Percentiles rank a stretch among this genome's conserved stretches.
Evolutionary conservation across 2,888 invertebrate species (phyloP).

Genomic region (Chelonus formosanus): DNA sequence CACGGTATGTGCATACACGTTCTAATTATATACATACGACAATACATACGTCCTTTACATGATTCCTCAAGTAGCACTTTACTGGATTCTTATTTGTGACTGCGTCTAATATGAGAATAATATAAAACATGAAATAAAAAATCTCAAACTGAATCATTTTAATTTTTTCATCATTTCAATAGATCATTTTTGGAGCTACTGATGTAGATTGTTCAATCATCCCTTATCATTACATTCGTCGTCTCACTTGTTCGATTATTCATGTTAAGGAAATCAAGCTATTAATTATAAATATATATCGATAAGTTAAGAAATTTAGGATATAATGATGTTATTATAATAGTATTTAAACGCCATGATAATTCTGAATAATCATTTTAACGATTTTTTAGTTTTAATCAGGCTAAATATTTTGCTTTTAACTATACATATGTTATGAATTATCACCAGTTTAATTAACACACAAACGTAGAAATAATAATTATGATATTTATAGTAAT

Average conservation of each 20-base stretch:
- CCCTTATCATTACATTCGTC: not conserved
- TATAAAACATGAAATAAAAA: not conserved
- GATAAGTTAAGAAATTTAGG: not conserved
- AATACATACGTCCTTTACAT: slow-evolving; percentile 45
- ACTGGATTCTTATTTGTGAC: not conserved
- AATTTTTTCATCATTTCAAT: not conserved
- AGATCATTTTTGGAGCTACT: not conserved
- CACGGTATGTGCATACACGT: slow-evolving; percentile 46
- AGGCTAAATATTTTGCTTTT: too few species aligned
- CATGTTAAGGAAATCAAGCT: slow-evolving; percentile 3
- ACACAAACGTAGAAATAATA: too few species aligned
- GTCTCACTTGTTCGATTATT: slow-evolving; percentile 19
- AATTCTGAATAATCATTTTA: too few species aligned
- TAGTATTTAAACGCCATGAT: not conserved
- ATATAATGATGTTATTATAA: not conserved
- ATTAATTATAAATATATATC: not conserved
- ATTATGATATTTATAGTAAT: too few species aligned
- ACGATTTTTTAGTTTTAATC: too few species aligned
- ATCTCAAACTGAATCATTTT: not conserved
- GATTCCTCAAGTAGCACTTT: slow-evolving; percentile 29
- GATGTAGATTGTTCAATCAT: not conserved
- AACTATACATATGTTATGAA: too few species aligned
- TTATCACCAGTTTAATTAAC: too few species aligned
- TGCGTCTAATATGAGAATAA: slow-evolving; percentile 7
- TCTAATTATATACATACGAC: slow-evolving; percentile 48